Conservation (phyloP, 2,888 invertebrate species). For the Oegoconia quadripuncta region DNA sequence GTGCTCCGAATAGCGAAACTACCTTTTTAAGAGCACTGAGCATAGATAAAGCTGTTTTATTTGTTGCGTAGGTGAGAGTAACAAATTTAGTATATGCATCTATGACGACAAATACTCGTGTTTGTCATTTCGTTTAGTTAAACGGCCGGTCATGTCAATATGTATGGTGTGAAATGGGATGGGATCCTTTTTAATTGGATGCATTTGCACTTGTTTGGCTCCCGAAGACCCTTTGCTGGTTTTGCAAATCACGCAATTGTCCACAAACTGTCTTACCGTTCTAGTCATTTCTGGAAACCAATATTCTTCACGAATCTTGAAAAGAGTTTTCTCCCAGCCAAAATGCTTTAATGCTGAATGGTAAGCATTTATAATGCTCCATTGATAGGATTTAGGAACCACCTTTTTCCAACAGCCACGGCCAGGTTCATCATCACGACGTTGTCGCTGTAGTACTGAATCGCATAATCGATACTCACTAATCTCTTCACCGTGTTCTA, state of each 20-base stretch:
- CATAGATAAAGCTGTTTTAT: slow-evolving; percentile 8
- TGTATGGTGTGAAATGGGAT: slow-evolving; percentile 7
- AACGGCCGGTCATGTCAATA: slow-evolving; percentile 5
- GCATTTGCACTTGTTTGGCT: slow-evolving; percentile 23
- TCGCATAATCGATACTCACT: not conserved
- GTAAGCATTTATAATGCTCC: slow-evolving; percentile 25
- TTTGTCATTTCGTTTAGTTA: not conserved
- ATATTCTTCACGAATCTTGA: slow-evolving; percentile 21
- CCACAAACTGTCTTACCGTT: slow-evolving; percentile 21
- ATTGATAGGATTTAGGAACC: slow-evolving; percentile 22
- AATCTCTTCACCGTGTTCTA: not conserved
- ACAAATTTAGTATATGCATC: slow-evolving; percentile 21
- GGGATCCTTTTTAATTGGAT: slow-evolving; percentile 6
- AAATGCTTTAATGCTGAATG: slow-evolving; percentile 22
- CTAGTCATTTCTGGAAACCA: slow-evolving; percentile 25
- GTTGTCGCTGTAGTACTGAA: not conserved
- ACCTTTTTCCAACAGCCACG: not conserved
- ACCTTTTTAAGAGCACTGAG: slow-evolving; percentile 17
- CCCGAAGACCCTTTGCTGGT: slow-evolving; percentile 28
- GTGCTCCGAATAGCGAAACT: slow-evolving; percentile 17
- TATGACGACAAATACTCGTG: slow-evolving; percentile 20
- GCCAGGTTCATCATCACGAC: not conserved
- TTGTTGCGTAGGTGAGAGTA: slow-evolving; percentile 13
- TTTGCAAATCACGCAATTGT: slow-evolving; percentile 25
- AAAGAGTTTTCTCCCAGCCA: slow-evolving; percentile 27